Base-by-base conservation (phyloP, 2,888 invertebrate species). In the Chaitophorus viminalis region DNA sequence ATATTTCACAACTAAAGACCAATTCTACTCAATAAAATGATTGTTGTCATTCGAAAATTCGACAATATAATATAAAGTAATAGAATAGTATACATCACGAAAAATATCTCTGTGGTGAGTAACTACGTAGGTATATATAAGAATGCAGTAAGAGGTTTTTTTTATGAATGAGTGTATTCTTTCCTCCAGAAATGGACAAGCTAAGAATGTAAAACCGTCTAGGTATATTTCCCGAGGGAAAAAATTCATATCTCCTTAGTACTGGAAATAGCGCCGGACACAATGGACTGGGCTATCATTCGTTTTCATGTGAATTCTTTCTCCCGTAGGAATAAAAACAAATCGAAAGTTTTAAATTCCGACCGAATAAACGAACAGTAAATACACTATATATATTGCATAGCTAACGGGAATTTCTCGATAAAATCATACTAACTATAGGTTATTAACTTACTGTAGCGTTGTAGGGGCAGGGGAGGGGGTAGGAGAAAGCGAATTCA, bases 221-320 rank as follows among this genome's bases (percentile, higher is more conserved):
- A 84, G 75, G 60, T 75, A 84, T 84, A 84, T 84, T 84, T 84
- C 83, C 83, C 83, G 39, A 65, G 83, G 75, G 83, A 65, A 75
- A 75, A 76, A 75, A 39, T 84, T 75, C 75, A 75, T 84, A 84
- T 84, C 75, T 75, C 65, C 31, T 76, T 65, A 65, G 83, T 6
- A 36, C 75, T 75, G 29, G 60, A 60, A 75, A 75, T 36, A 60
- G 39, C 6, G 14, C 74, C 25, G 75, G 83, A 76, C 75, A 84
- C 65, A 84, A 75, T 75, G 83, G 82, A 82, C 70, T 72, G n/a
- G 18, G 4, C 39, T 75, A 60, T 74, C 83, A n/a, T 83, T 60
- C 39, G 36, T 83, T 83, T 84, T 84, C 75, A 76, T 65, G 75
- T 39, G 83, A 65, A 65, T 84, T 65, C 25, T 25, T 60, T 39